Percentiles rank a stretch among this genome's conserved stretches.
phyloP scores from a whole-genome alignment of 2,113 vertebrate species.

The Chamaea fasciata region DNA sequence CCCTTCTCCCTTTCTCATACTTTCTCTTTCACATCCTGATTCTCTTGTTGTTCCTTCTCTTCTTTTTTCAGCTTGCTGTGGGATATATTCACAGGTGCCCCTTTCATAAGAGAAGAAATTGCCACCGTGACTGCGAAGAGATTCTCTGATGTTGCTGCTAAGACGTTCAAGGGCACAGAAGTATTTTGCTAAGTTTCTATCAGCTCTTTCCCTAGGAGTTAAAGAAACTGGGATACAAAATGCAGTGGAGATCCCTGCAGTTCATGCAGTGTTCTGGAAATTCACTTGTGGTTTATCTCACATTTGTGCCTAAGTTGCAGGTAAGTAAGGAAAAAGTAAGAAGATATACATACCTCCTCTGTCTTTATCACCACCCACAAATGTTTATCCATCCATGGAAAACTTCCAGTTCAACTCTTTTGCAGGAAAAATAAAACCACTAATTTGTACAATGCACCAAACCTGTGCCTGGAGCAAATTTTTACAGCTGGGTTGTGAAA shows the following conservation, averaged over 20 bases:
- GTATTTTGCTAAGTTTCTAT: neutral
- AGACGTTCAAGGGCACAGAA: neutral
- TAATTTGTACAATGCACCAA: neutral
- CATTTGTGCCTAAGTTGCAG: neutral
- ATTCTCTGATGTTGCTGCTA: neutral
- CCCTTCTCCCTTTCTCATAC: neutral
- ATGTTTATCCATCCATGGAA: neutral
- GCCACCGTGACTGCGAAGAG: fast-evolving
- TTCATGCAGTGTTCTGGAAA: neutral
- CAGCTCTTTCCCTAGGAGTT: neutral
- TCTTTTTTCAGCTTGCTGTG: neutral
- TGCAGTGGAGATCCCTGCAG: neutral
- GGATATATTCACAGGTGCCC: neutral
- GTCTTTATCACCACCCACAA: neutral
- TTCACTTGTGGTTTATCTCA: neutral
- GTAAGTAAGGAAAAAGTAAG: neutral
- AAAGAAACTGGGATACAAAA: neutral
- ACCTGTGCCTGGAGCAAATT: neutral
- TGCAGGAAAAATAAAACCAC: neutral
- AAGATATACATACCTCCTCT: neutral
- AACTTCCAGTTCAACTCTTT: neutral
- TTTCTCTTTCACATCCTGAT: neutral
- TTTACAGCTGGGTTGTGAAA: neutral
- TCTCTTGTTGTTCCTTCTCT: neutral
- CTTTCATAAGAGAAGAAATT: neutral